phyloP scores from a whole-genome alignment of 2,113 vertebrate species.

The Mohoua ochrocephala region DNA sequence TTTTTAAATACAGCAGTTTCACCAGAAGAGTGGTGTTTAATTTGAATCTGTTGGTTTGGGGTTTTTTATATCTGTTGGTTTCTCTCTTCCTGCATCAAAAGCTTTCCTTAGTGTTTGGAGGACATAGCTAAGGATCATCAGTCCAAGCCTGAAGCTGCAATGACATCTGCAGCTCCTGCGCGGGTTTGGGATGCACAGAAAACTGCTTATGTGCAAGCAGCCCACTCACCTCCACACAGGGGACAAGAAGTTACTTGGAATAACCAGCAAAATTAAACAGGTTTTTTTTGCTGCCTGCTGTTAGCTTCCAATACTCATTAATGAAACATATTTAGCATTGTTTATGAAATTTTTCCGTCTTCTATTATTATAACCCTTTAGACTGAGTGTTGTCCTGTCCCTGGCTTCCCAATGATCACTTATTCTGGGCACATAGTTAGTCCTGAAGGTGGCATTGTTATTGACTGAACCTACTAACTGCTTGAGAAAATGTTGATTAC shows the following conservation, averaged over 20 bases:
- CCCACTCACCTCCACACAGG: not conserved
- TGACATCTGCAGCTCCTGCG: constrained; percentile 9
- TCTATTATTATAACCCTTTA: not conserved
- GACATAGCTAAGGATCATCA: not conserved
- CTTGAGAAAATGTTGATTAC: constrained; percentile 59
- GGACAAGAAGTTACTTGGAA: not conserved
- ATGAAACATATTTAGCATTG: not conserved
- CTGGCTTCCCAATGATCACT: not conserved
- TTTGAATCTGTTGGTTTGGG: not conserved
- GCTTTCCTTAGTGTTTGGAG: not conserved
- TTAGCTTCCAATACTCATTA: not conserved
- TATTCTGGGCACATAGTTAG: constrained; percentile 25
- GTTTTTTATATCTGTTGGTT: not conserved
- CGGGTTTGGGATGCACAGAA: not conserved
- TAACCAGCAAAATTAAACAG: not conserved
- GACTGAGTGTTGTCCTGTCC: not conserved
- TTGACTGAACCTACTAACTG: constrained; percentile 45
- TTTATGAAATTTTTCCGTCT: not conserved
- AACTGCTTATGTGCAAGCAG: not conserved
- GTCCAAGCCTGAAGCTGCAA: not conserved
- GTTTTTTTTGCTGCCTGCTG: not conserved
- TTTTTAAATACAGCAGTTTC: not conserved
- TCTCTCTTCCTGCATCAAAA: not conserved
- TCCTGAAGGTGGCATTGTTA: constrained; percentile 53
- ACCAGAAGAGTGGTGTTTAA: not conserved